phyloP scores from a whole-genome alignment of 1,140 invertebrate species.

The Frieseomelitta varia region DNA sequence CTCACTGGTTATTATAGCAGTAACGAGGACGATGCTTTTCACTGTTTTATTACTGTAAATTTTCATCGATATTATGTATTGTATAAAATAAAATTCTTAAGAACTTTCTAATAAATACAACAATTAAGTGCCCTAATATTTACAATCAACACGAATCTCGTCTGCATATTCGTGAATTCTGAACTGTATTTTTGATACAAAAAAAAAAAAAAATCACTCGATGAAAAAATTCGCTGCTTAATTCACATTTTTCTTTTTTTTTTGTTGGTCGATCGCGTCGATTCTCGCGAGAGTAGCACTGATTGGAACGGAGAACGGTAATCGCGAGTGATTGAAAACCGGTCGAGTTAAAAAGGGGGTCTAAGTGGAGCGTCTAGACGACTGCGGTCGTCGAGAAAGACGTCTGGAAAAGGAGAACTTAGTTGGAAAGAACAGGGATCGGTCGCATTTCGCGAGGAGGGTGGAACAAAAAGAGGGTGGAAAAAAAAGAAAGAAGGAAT shows the following conservation, averaged over 20 bases:
- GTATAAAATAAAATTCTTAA: too few species aligned
- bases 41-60: too few species aligned
- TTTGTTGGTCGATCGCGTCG: not conserved
- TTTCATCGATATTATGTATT: too few species aligned
- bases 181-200: not conserved
- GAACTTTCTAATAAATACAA: too few species aligned
- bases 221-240: not conserved
- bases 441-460: not conserved
- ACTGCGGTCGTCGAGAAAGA: slow-evolving; percentile 7
- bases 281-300: not conserved
- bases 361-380: slow-evolving; percentile 43
- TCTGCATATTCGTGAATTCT: not conserved
- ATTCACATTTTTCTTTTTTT: not conserved
- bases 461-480: too few species aligned
- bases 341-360: slow-evolving; percentile 25
- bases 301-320: slow-evolving; percentile 23
- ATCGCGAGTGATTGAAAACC: slow-evolving; percentile 49
- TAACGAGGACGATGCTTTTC: too few species aligned
- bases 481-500: not conserved
- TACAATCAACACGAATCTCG: too few species aligned
- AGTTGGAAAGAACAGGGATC: not conserved
- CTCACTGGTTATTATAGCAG: too few species aligned
- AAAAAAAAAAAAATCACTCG: not conserved
- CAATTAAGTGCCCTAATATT: too few species aligned
- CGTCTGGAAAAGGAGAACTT: not conserved